These are phyloP conservation scores for Siniperca undulata DNA, from an alignment of 2,797 vertebrate genomes.

Conservation along the genomic window DNA sequence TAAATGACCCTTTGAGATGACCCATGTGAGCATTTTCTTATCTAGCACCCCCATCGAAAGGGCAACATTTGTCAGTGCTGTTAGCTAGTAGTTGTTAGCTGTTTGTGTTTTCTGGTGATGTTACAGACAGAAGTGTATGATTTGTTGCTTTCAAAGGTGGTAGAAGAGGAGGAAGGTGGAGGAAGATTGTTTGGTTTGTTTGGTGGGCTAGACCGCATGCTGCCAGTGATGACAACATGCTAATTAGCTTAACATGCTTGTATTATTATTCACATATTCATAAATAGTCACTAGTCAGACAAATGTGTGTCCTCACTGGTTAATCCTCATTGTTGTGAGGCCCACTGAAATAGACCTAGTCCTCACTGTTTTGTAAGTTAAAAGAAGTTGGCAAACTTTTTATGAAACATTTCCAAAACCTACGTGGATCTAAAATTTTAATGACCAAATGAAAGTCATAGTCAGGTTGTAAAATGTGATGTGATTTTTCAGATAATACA, in stretches of 20 bases:
- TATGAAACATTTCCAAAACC: slow-evolving; percentile 32
- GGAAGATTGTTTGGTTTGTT: not conserved
- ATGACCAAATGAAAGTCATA: slow-evolving; percentile 26
- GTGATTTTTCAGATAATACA: slow-evolving; percentile 64
- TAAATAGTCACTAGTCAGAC: not conserved
- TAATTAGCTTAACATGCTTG: not conserved
- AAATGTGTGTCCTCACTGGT: not conserved
- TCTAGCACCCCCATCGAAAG: not conserved
- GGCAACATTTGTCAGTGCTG: too few species aligned
- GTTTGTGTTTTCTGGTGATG: too few species aligned
- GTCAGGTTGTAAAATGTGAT: slow-evolving; percentile 60
- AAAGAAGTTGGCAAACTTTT: slow-evolving; percentile 29
- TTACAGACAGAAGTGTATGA: not conserved
- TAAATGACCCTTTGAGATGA: not conserved
- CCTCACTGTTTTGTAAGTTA: not conserved
- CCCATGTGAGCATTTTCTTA: not conserved
- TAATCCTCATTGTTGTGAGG: not conserved
- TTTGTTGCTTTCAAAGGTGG: not conserved
- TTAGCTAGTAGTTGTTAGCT: too few species aligned
- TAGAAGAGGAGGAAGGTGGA: not conserved
- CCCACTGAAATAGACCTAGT: not conserved
- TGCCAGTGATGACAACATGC: not conserved
- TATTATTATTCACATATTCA: not conserved
- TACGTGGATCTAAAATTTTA: slow-evolving; percentile 17
- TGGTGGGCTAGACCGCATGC: not conserved